Evolutionary conservation across 64 coral and sea anemone species (phyloP).

Genomic region (Porites lutea): DNA sequence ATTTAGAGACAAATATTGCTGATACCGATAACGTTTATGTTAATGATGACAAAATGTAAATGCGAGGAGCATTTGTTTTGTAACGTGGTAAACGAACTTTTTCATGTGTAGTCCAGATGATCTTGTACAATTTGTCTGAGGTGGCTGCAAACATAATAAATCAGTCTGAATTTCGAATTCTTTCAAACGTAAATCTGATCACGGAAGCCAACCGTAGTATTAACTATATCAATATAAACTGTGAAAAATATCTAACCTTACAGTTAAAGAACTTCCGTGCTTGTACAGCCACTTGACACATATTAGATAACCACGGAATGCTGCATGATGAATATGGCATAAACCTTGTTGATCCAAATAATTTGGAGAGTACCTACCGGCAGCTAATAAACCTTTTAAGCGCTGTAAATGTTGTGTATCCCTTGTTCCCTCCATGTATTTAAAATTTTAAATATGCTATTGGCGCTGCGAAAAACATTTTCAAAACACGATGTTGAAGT

Average conservation of each 20-base stretch:
- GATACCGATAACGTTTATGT: no score
- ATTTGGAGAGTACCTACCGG: slow-evolving; percentile 50
- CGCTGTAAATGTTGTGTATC: slow-evolving; percentile 66
- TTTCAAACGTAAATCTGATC: no score
- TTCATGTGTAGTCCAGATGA: no score
- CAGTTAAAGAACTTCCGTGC: slow-evolving; percentile 72
- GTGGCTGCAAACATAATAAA: no score
- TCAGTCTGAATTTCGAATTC: no score
- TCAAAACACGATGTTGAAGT: no score
- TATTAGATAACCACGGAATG: slow-evolving; percentile 70
- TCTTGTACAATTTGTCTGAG: no score
- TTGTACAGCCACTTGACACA: slow-evolving; percentile 87
- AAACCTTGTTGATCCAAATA: slow-evolving; percentile 69
- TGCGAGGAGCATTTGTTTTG: no score
- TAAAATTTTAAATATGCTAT: neutral
- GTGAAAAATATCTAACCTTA: slow-evolving; percentile 59
- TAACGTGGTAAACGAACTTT: no score
- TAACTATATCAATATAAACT: no score
- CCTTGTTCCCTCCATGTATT: slow-evolving; percentile 7
- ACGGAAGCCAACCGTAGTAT: neutral
- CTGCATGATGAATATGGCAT: slow-evolving; percentile 76
- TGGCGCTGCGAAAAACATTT: neutral
- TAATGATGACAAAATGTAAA: no score
- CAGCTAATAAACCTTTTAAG: slow-evolving; percentile 47
- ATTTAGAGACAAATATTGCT: no score